Evolutionary conservation across 2,888 invertebrate species (phyloP).

Genomic region (Scrobipalpa costella): DNA sequence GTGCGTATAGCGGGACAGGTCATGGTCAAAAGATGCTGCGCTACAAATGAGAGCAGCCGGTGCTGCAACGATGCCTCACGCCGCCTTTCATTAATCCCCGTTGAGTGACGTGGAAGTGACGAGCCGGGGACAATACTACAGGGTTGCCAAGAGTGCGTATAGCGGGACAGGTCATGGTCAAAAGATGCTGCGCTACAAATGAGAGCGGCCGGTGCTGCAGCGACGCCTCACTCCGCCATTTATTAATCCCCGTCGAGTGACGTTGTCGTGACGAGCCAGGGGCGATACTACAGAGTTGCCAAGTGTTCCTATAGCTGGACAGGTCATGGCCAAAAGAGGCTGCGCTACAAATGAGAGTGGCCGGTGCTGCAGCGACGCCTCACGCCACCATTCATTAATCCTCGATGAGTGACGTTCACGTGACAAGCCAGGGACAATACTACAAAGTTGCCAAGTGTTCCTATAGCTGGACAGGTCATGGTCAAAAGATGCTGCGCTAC

Average conservation of each 20-base stretch:
- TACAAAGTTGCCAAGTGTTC: background rate
- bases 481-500: background rate
- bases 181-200: background rate
- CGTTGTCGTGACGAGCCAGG: conserved; percentile 21
- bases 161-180: background rate
- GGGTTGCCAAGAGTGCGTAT: background rate
- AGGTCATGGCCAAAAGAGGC: background rate
- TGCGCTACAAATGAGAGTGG: background rate
- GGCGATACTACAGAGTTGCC: background rate
- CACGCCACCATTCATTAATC: conserved; percentile 33
- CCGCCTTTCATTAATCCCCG: conserved; percentile 13
- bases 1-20: background rate
- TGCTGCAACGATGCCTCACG: background rate
- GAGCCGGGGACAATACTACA: background rate
- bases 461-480: background rate
- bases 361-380: conserved; percentile 20
- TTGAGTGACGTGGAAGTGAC: conserved; percentile 27
- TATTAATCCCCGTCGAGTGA: conserved; percentile 22
- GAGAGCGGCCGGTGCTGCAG: background rate
- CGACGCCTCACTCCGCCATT: conserved; percentile 10
- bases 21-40: background rate
- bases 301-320: background rate
- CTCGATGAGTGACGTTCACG: conserved; percentile 28
- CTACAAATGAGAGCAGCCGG: background rate
- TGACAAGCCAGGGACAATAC: conserved; percentile 4